Percentiles rank a stretch among this genome's conserved stretches.
These are phyloP conservation scores for mouse (Mus musculus) DNA, from an alignment of 2,113 vertebrate genomes.

Conservation along the genomic window GRCm39 chr14:96758001-96758500, in stretches of 20 bases:
- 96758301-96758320: not conserved
- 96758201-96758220: not conserved
- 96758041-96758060: not conserved
- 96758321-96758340: not conserved
- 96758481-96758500: not conserved
- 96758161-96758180: not conserved
- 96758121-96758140: not conserved
- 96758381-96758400: not conserved
- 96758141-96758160: not conserved
- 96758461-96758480: not conserved
- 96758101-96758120: slow-evolving; percentile 28
- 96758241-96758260: not conserved
- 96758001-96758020: not conserved
- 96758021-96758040: not conserved
- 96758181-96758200: not conserved
- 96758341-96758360: not conserved
- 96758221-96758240: not conserved
- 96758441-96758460: not conserved
- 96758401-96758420: not conserved
- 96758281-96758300: not conserved
- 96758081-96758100: not conserved
- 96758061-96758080: not conserved
- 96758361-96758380: not conserved
- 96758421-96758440: not conserved
- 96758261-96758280: not conserved